Base-by-base conservation (phyloP, 2,113 vertebrate genomes). In the Rhea pennata region DNA sequence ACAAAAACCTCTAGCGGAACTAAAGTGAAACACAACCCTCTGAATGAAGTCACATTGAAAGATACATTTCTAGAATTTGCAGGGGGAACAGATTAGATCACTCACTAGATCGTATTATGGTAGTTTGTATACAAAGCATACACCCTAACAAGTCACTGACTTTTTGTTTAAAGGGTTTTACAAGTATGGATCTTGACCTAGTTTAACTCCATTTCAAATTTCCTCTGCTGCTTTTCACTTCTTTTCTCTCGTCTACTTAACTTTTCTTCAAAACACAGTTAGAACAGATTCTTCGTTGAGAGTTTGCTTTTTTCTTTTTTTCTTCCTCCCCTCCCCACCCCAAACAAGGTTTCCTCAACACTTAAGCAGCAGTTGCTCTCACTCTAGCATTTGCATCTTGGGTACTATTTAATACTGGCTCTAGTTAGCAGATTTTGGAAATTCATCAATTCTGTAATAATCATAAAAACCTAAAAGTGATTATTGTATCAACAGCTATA, bases 251-350 rank as follows among this genome's bases (percentile, higher is more conserved):
- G 8, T 67, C 5, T 48, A 58, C 36, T 62, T 78, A 33, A 5
- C 26, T 71, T 64, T 67, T 64, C n/a, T 51, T 70, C n/a, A 70
- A 74, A 80, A 46, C 6, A 29, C 13, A 54, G 12, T 86, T 74
- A 31, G 12, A 72, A 46, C 3, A 64, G 6, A 31, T 72, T 75
- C 39, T 85, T 23, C 48, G 88, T 33, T 48, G 42, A 69, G 20
- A 79, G 51, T 17, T n/a, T 54, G 33, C 36, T 74, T 20, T 54
- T 36, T 73, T 50, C 40, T 39, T 31, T 54, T 59, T 13, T 9
- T 7, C 2, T 13, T 19, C 7, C 5, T 5, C 36, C 36, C 36
- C 36, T 3, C 2, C 36, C 14, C 5, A 4, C 12, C 2, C 7
- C 2, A 46, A 42, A 62, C 29, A 15, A 39, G 2, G 33, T 1